Evolutionary conservation across 53 echinoderm and acorn worm species (phyloP).

Genomic region (Apostichopus leukothele): DNA sequence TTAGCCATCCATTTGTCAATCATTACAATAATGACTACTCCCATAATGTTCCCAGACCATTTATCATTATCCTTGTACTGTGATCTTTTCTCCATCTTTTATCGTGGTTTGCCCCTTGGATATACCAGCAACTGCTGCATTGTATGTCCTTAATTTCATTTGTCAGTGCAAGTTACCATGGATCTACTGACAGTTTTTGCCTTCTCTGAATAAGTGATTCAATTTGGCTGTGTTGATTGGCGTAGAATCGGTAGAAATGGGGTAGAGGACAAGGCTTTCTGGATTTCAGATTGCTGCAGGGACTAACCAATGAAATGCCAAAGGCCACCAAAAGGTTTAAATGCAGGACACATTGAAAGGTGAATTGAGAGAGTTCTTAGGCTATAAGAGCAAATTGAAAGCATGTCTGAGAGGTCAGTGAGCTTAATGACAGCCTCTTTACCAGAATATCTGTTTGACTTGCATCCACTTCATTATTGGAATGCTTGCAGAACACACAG

Average conservation of each 20-base stretch:
- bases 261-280: background rate
- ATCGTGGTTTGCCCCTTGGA: background rate
- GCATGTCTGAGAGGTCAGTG: constrained; percentile 14
- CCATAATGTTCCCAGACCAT: too few relatives aligned
- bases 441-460: too few relatives aligned
- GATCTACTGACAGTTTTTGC: constrained; percentile 15
- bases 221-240: constrained; percentile 3
- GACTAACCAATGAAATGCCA: background rate
- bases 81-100: too few relatives aligned
- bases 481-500: too few relatives aligned
- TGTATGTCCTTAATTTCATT: background rate
- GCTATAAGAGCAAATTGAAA: constrained; percentile 9
- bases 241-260: background rate
- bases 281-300: constrained; percentile 11
- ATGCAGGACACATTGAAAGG: constrained; percentile 12
- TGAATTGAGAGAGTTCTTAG: background rate
- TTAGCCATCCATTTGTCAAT: too few relatives aligned
- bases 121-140: background rate
- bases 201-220: constrained; percentile 1
- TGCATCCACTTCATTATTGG: too few relatives aligned
- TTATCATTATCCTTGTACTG: too few relatives aligned
- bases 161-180: constrained; percentile 3
- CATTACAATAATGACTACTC: too few relatives aligned
- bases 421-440: constrained; percentile 2
- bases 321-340: constrained; percentile 9